Percentiles rank a stretch among this genome's conserved stretches.
These are phyloP conservation scores for Creontiades dilutus DNA, from an alignment of 2,888 invertebrate genomes.

Conservation along the genomic window DNA sequence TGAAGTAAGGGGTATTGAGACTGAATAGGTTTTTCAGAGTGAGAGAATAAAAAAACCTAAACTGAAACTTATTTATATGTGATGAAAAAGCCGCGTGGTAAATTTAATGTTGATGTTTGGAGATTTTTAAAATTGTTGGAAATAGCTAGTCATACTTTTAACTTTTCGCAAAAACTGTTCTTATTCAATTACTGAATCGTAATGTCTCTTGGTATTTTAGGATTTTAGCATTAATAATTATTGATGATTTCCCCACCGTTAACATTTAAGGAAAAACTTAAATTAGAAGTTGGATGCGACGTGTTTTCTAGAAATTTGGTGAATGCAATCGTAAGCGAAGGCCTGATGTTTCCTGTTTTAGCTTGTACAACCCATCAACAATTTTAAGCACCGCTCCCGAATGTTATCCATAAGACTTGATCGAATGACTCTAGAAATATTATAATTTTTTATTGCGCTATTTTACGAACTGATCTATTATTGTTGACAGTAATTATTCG, in stretches of 20 bases:
- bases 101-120: slow-evolving; percentile 61
- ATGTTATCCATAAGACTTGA: slow-evolving; percentile 61
- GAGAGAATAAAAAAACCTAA: slow-evolving; percentile 52
- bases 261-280: neutral
- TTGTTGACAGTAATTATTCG: slow-evolving; percentile 45
- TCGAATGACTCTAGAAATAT: slow-evolving; percentile 44
- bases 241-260: slow-evolving; percentile 59
- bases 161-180: slow-evolving; percentile 49
- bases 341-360: neutral
- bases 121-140: slow-evolving; percentile 69
- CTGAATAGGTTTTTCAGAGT: slow-evolving; percentile 69
- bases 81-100: slow-evolving; percentile 65
- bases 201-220: slow-evolving; percentile 1
- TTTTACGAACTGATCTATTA: slow-evolving; percentile 60
- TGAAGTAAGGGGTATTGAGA: slow-evolving; percentile 67
- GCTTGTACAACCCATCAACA: neutral
- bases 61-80: slow-evolving; percentile 69
- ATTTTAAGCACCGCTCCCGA: slow-evolving; percentile 23
- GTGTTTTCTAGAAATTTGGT: neutral
- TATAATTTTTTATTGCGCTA: slow-evolving; percentile 60
- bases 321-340: slow-evolving; percentile 4
- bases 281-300: neutral
- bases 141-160: slow-evolving; percentile 70
- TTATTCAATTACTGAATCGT: slow-evolving; percentile 45
- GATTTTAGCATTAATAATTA: slow-evolving; percentile 3